Conservation (phyloP, 2,888 invertebrate genomes). For the Drosophila affinis region DNA sequence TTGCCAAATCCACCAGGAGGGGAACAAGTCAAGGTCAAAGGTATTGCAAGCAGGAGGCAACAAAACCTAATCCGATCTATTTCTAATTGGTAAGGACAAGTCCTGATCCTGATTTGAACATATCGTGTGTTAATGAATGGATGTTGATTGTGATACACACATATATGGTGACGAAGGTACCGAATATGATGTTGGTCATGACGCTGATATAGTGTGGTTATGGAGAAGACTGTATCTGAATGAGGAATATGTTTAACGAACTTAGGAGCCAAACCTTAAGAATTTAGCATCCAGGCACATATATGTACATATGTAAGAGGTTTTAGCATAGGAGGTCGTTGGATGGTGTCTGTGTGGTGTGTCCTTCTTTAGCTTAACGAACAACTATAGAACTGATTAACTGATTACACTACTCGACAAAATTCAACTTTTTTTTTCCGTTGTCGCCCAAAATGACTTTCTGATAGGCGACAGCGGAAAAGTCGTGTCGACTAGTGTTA, state of each 20-base stretch:
- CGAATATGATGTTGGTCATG: background rate
- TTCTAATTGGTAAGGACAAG: background rate
- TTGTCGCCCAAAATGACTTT: too few relatives aligned
- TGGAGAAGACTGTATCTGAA: background rate
- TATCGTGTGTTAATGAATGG: too few relatives aligned
- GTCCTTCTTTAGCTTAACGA: background rate
- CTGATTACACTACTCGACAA: too few relatives aligned
- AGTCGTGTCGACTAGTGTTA: too few relatives aligned
- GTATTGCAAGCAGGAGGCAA: too few relatives aligned
- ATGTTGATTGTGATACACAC: too few relatives aligned
- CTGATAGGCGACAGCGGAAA: too few relatives aligned
- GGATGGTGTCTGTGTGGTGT: conserved; percentile 18
- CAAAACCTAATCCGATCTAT: too few relatives aligned
- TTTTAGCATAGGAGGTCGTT: background rate
- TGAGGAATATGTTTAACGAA: conserved; percentile 3
- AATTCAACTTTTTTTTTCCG: too few relatives aligned
- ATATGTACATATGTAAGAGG: background rate
- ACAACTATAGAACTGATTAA: background rate
- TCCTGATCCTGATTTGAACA: background rate
- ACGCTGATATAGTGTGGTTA: background rate
- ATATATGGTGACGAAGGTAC: background rate
- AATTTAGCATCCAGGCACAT: conserved; percentile 19
- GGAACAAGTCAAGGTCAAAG: background rate
- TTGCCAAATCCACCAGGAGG: background rate
- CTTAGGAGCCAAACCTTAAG: conserved; percentile 64